Conservation (phyloP, 2,113 vertebrate species). For the Heterocephalus glaber region DNA sequence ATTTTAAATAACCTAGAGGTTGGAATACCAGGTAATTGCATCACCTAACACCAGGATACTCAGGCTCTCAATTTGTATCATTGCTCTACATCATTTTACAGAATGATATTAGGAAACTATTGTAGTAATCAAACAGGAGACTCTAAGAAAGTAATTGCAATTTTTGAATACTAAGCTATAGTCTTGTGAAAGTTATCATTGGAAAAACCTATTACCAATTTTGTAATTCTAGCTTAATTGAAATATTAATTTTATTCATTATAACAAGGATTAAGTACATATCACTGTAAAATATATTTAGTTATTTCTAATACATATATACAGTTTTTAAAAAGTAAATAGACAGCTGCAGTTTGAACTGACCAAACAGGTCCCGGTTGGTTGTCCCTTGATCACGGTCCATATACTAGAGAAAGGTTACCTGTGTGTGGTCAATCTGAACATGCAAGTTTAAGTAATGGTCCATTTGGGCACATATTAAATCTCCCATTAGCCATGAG, state of each 20-base stretch:
- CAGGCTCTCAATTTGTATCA: neutral
- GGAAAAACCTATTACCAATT: neutral
- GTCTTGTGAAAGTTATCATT: neutral
- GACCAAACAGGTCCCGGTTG: fast-evolving
- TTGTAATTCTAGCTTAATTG: constrained; percentile 17
- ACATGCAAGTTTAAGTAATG: neutral
- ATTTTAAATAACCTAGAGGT: neutral
- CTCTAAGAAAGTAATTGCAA: neutral
- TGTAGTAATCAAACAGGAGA: neutral
- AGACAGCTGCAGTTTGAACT: neutral
- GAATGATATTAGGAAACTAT: neutral
- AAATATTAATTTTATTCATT: constrained; percentile 41
- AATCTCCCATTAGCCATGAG: neutral
- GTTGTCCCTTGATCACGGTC: neutral
- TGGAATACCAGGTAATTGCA: neutral
- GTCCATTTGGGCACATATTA: neutral
- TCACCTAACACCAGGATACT: neutral
- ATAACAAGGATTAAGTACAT: neutral
- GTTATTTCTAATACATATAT: neutral
- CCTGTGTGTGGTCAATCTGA: neutral
- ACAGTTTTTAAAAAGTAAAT: neutral
- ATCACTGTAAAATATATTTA: neutral
- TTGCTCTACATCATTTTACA: neutral
- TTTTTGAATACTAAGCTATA: neutral
- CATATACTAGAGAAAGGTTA: neutral